Base-by-base conservation (phyloP, 2,797 vertebrate genomes). In the Anguilla anguilla region DNA sequence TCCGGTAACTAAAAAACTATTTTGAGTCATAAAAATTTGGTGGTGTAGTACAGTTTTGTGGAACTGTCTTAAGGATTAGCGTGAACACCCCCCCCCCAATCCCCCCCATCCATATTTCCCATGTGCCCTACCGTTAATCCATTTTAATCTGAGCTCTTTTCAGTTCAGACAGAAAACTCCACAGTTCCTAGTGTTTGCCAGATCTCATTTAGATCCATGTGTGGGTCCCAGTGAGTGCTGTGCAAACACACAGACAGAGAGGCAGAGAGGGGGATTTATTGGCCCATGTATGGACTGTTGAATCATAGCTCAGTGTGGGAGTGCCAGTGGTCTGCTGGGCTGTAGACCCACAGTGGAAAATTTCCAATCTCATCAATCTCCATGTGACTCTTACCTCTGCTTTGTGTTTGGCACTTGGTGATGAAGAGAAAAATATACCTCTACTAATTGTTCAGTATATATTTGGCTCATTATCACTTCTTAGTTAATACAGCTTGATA, bases 171-270 rank as follows among this genome's bases (percentile, higher is more conserved):
- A 89, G 89, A 94, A 91, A 93, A 91, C 89, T 90, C 89, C 88
- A 84, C 88, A 93, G 92, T 79, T 46, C 94, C 92, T 87, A 13
- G 17, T 93, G 91, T 95, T 94, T 94, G 93, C 89, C 93, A 92
- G 92, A 92, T 94, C 90, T 95, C 86, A 94, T 95, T 95, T 94
- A 93, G 90, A 94, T 95, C 94, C 92, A 93, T 92, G 92, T 91
- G 90, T 91, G 88, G 86, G 90, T 91, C 90, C 88, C 92, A 91
- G 86, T 69, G 61, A 92, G 91, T 92, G 90, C 89, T 61, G 88
- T 91, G 91, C 86, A 90, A 88, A 89, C 90, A 88, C 84, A 90
- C 92, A 94, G 93, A 94, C 90, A 87, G 89, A 88, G 89, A 92
- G 91, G 91, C 88, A 74, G 90, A 88, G 91, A 86, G 90, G 90